Conservation (phyloP, 1,140 invertebrate species). For the Lepidurus arcticus region DNA sequence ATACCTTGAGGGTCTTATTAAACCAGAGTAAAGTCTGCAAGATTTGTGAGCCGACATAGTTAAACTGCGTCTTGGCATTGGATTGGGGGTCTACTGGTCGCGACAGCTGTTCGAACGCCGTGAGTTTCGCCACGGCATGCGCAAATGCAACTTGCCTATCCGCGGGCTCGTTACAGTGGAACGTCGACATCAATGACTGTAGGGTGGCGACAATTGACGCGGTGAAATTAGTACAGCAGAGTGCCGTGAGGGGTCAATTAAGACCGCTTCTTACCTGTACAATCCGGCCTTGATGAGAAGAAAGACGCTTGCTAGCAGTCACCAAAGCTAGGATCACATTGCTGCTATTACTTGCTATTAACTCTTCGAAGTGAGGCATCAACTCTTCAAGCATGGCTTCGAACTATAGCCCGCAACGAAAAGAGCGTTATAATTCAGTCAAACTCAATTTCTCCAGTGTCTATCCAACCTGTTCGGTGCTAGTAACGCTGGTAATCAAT, state of each 20-base stretch:
- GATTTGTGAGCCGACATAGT: constrained; percentile 64
- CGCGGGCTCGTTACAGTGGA: constrained; percentile 59
- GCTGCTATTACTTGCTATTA: constrained; percentile 47
- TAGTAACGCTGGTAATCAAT: constrained; percentile 58
- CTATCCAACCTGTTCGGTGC: constrained; percentile 54
- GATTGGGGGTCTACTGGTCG: constrained; percentile 41
- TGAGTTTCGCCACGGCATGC: constrained; percentile 48
- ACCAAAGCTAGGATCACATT: constrained; percentile 61
- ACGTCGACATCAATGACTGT: constrained; percentile 55
- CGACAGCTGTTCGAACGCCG: constrained; percentile 45
- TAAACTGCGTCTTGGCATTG: constrained; percentile 48
- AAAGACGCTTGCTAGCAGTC: constrained; percentile 58
- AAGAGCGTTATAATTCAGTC: not conserved
- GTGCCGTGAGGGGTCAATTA: not conserved
- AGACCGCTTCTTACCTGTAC: constrained; percentile 47
- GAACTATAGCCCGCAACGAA: constrained; percentile 46
- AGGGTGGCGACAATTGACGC: not conserved
- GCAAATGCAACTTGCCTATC: constrained; percentile 50
- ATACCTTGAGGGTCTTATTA: constrained; percentile 66
- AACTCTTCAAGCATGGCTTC: constrained; percentile 66
- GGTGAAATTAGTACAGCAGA: not conserved
- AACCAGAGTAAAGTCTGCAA: constrained; percentile 69
- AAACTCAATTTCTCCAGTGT: not conserved
- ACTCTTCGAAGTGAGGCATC: constrained; percentile 49
- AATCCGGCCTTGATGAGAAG: constrained; percentile 62